Conservation (phyloP, 2,113 vertebrate genomes). For the Andinoacara biseriatus region DNA sequence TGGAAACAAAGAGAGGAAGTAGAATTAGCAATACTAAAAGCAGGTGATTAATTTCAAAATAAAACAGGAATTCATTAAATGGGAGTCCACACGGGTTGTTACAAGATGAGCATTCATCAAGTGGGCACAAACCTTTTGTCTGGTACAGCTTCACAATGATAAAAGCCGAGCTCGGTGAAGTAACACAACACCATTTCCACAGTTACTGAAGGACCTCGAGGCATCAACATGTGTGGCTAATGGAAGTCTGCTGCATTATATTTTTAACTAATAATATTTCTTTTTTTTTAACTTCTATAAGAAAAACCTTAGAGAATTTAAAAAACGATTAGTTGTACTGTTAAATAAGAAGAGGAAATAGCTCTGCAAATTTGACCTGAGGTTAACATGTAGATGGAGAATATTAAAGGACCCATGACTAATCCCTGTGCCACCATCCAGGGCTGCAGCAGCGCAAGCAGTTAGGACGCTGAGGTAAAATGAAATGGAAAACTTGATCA, state of each 20-base stretch:
- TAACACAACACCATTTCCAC: neutral
- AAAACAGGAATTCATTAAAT: neutral
- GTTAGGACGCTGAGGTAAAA: neutral
- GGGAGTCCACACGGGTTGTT: rapidly evolving
- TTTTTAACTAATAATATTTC: too few relatives aligned
- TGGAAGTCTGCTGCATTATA: too few relatives aligned
- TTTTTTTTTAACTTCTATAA: neutral
- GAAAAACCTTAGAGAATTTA: neutral
- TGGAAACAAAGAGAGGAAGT: neutral
- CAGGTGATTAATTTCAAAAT: neutral
- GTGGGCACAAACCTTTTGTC: rapidly evolving
- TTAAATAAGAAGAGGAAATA: neutral
- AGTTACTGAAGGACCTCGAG: neutral
- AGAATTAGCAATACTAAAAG: neutral
- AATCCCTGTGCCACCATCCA: neutral
- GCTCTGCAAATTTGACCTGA: neutral
- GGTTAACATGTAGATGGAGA: neutral
- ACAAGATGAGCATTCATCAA: neutral
- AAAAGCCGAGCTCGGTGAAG: neutral
- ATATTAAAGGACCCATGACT: neutral
- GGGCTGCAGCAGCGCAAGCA: neutral
- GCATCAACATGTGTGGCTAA: too few relatives aligned
- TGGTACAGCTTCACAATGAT: neutral
- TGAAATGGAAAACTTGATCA: neutral
- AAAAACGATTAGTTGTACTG: neutral